phyloP scores from a whole-genome alignment of 1,140 invertebrate genomes.

The Trichonephila inaurata region DNA sequence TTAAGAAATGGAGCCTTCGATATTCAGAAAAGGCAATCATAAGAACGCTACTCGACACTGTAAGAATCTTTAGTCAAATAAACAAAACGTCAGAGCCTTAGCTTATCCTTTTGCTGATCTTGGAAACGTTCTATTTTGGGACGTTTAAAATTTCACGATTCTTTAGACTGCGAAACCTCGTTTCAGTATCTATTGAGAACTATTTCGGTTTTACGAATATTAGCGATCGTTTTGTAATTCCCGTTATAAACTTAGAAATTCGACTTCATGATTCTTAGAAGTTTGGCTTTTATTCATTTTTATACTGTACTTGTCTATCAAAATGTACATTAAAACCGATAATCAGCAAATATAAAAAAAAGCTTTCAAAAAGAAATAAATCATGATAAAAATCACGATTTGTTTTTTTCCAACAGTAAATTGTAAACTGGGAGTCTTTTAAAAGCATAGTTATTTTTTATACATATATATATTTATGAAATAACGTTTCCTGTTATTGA shows the following conservation, averaged over 20 bases:
- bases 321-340: too few relatives aligned
- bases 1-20: not conserved
- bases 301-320: not conserved
- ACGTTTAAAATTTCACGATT: conserved; percentile 23
- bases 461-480: too few relatives aligned
- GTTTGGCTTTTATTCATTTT: not conserved
- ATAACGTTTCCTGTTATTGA: too few relatives aligned
- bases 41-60: conserved; percentile 1
- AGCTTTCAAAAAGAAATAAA: too few relatives aligned
- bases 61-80: conserved; percentile 35
- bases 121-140: conserved; percentile 29
- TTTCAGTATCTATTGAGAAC: not conserved
- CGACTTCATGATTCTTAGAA: not conserved
- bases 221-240: not conserved
- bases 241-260: not conserved
- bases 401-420: too few relatives aligned
- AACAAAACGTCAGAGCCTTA: not conserved
- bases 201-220: not conserved
- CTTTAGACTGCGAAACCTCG: not conserved
- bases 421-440: too few relatives aligned
- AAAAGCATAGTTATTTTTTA: too few relatives aligned
- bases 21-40: conserved; percentile 28
- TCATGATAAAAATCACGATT: too few relatives aligned
- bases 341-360: too few relatives aligned
- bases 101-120: conserved; percentile 25